Base-by-base conservation (phyloP, 1,140 invertebrate species). In the Zaprionus nigranus region DNA sequence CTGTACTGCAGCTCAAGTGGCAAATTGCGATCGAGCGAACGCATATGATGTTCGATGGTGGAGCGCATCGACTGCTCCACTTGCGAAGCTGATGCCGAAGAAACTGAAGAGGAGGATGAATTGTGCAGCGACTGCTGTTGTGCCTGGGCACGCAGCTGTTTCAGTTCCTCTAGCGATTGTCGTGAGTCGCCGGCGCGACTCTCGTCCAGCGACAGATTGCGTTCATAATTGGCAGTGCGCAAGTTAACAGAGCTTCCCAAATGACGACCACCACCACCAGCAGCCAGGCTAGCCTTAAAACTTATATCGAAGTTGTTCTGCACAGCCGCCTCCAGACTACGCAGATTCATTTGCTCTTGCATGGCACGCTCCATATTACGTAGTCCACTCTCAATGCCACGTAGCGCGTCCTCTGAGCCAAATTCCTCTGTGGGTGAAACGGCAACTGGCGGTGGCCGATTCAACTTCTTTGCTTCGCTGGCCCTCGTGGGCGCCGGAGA, bases 311-410 rank as follows among this genome's bases (percentile, higher is more conserved):
- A 93, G 65, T 92, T 93, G 26, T 84, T 91, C 74, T 92, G 87
- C 20, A 81, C 77, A 15, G 82, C 81, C 0, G 82, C 90, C 75
- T 93, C 92, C 62, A 93, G 57, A 12, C 79, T 92, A 15, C 92
- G 62, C 24, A 93, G 54, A 53, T 92, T 93, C 92, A 93, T 93
- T 62, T 93, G 92, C 64, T 93, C 92, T 67, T 93, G 92, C 92
- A 93, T 93, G 57, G 92, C 92, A 6, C 92, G 80, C 54, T 93
- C 92, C 92, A 93, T 93, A 56, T 93, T 93, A 5, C 91, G 81
- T 13, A 93, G 60, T 1, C 92, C 92, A 53, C 92, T 93, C 57
- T 93, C 92, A 13, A 93, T 93, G 15, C 92, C 92, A 0, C 92
- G 79, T 51, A 93, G 56, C 5, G 92, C 92, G 72, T 93, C 92